Evolutionary conservation across 2,888 invertebrate species (phyloP).

Genomic region (Chalcosyrphus nemorum): DNA sequence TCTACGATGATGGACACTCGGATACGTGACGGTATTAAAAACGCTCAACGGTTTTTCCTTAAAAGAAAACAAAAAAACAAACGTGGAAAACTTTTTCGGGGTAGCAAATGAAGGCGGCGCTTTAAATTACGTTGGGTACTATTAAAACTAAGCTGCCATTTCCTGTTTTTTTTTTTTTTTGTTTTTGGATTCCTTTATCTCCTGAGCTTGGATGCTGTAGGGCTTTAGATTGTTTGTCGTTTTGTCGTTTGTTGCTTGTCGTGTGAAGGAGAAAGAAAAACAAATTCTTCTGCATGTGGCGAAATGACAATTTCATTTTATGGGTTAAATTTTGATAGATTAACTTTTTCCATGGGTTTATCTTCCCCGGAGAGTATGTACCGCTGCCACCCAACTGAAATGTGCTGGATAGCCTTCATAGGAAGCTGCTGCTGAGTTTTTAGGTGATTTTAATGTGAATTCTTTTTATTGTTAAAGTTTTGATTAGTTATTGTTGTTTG

Average conservation of each 20-base stretch:
- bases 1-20: conserved; percentile 68
- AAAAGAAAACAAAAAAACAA: too few species aligned
- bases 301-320: conserved; percentile 56
- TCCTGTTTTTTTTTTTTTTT: too few species aligned
- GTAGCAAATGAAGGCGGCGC: conserved; percentile 5
- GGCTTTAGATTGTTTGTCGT: conserved; percentile 2
- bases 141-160: conserved; percentile 68
- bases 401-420: neutral
- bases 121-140: conserved; percentile 55
- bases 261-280: neutral
- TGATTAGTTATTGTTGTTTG: conserved; percentile 24
- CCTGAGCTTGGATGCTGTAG: neutral
- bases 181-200: conserved; percentile 43
- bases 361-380: neutral
- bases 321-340: conserved; percentile 57
- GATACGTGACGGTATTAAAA: conserved; percentile 68
- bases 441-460: conserved; percentile 57
- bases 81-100: conserved; percentile 33
- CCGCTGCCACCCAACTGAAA: neutral
- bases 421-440: conserved; percentile 30
- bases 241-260: too few species aligned
- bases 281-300: conserved; percentile 29
- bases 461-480: conserved; percentile 47
- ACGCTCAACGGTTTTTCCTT: conserved; percentile 57
- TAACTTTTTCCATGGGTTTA: conserved; percentile 37